Evolutionary conservation across 2,797 vertebrate genomes (phyloP).

Genomic region (Sylvilagus floridanus): DNA sequence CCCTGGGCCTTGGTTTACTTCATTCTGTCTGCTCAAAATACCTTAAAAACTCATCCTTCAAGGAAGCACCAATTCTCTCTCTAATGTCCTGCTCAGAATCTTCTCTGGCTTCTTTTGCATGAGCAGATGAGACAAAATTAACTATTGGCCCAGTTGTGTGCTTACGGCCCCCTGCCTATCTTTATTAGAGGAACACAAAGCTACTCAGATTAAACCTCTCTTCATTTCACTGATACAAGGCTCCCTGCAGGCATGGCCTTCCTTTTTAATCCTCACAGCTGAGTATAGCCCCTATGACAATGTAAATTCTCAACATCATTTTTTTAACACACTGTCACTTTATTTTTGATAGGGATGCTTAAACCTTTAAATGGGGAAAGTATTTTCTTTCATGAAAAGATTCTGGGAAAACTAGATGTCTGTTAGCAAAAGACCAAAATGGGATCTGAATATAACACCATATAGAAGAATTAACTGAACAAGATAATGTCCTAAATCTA

Average conservation of each 20-base stretch:
- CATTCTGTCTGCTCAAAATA: neutral
- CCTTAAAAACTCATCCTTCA: neutral
- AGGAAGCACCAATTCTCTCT: neutral
- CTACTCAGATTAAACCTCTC: neutral
- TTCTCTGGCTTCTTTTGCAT: neutral
- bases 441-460: no score
- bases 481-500: no score
- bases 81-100: neutral
- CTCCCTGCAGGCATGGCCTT: neutral
- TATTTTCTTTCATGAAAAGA: no score
- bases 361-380: no score
- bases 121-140: neutral
- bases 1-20: neutral
- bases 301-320: neutral
- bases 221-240: neutral
- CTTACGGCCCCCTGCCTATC: fast-evolving
- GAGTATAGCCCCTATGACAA: neutral
- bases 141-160: neutral
- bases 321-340: no score
- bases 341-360: no score
- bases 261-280: neutral
- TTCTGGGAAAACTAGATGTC: no score
- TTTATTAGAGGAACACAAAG: neutral
- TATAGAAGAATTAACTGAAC: no score
- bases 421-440: no score